Percentiles rank a stretch among this genome's conserved stretches.
These are phyloP conservation scores for Liodrosophila aerea DNA, from an alignment of 2,888 invertebrate genomes.

Conservation along the genomic window DNA sequence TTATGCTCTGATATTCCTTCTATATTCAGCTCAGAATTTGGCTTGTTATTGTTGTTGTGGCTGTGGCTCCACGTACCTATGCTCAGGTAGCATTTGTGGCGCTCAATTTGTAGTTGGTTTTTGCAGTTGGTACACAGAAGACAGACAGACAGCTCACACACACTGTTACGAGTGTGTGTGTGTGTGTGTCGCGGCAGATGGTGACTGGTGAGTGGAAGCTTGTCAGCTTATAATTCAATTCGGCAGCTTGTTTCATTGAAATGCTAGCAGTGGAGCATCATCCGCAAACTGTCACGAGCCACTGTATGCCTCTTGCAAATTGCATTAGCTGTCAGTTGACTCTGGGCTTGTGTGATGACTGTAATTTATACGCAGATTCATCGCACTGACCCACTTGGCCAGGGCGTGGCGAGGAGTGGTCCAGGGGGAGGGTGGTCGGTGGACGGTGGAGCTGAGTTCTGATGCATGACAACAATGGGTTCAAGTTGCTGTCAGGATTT, in stretches of 20 bases:
- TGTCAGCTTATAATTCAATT: conserved; percentile 62
- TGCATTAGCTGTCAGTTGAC: conserved; percentile 60
- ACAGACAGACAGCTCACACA: conserved; percentile 45
- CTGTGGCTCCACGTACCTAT: conserved; percentile 37
- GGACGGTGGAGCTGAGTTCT: too few relatives aligned
- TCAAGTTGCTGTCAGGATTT: conserved; percentile 71
- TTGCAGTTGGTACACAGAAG: neutral
- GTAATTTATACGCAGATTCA: conserved; percentile 47
- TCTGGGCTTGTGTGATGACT: too few relatives aligned
- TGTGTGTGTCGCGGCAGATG: too few relatives aligned
- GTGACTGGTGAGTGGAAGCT: conserved; percentile 42
- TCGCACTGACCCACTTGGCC: conserved; percentile 4
- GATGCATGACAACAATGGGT: conserved; percentile 69
- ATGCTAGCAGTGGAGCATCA: conserved; percentile 16
- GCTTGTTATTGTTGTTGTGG: conserved; percentile 17
- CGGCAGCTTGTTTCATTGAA: conserved; percentile 40
- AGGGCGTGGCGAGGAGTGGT: neutral
- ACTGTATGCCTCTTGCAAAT: conserved; percentile 53
- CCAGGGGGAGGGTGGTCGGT: too few relatives aligned
- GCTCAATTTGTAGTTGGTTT: conserved; percentile 66
- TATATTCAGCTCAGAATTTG: neutral
- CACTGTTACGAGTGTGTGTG: too few relatives aligned
- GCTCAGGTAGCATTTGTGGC: conserved; percentile 59
- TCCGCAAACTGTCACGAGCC: conserved; percentile 12
- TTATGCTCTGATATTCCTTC: neutral